Evolutionary conservation across 2,888 invertebrate species (phyloP).

Genomic region (Epinotia bilunana): DNA sequence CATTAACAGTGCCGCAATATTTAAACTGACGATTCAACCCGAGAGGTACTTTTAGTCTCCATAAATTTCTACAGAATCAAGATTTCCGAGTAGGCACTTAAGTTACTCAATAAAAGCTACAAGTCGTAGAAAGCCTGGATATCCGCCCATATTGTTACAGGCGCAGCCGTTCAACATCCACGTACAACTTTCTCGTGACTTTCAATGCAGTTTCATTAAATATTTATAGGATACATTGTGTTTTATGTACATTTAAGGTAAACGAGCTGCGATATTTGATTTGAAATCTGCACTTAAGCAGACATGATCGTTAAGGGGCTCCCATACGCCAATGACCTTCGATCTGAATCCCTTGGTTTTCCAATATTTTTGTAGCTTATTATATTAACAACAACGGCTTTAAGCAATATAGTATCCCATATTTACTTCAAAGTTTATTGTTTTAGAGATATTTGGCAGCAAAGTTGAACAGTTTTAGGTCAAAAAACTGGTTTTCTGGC

Average conservation of each 20-base stretch:
- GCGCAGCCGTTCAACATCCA: slow-evolving; percentile 11
- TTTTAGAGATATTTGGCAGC: too few species aligned
- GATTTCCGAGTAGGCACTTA: neutral
- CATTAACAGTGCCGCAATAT: neutral
- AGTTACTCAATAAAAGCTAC: slow-evolving; percentile 2
- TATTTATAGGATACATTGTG: slow-evolving; percentile 6
- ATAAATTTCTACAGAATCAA: slow-evolving; percentile 4
- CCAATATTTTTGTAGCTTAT: too few species aligned
- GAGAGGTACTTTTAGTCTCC: neutral
- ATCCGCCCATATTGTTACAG: slow-evolving; percentile 21
- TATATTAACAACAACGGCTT: too few species aligned
- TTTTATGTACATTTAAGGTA: neutral
- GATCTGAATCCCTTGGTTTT: too few species aligned
- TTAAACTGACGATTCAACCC: neutral
- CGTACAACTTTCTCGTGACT: slow-evolving; percentile 31
- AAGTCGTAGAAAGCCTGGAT: slow-evolving; percentile 29
- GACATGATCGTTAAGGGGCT: too few species aligned
- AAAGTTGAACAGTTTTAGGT: too few species aligned
- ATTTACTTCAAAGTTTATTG: too few species aligned
- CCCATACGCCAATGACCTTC: too few species aligned
- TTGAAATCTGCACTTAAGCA: neutral
- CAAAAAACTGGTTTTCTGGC: too few species aligned
- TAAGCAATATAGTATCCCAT: too few species aligned
- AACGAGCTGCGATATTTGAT: neutral
- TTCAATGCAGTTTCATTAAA: slow-evolving; percentile 26